A percentile compares a stretch with the other conserved stretches of the same genome.
Conservation (phyloP, 2,797 vertebrate genomes). For the Valencia hispanica region DNA sequence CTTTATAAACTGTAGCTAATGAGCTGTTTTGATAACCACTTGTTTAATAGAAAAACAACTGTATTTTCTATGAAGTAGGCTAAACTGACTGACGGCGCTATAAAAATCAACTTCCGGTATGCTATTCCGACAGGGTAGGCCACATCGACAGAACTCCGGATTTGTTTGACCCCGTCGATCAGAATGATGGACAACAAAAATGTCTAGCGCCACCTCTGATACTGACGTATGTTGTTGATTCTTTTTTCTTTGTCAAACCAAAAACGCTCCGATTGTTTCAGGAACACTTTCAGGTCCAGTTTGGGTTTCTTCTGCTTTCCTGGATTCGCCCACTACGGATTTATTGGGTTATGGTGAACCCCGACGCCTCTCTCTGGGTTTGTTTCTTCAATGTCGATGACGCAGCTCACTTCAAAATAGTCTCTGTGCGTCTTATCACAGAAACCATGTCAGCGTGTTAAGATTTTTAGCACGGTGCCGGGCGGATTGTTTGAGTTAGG, state of each 20-base stretch:
- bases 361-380: background rate
- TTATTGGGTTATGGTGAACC: background rate
- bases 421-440: background rate
- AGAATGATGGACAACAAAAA: too few species aligned
- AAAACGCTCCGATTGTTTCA: background rate
- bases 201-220: too few species aligned
- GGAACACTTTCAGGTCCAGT: background rate
- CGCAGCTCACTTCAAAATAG: background rate
- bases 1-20: too few species aligned
- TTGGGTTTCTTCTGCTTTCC: background rate
- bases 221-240: background rate
- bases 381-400: background rate
- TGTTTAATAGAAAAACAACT: too few species aligned
- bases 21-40: too few species aligned
- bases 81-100: too few species aligned
- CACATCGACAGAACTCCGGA: too few species aligned
- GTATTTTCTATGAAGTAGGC: too few species aligned
- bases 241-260: background rate
- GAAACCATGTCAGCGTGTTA: background rate
- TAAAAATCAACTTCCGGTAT: too few species aligned
- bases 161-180: too few species aligned
- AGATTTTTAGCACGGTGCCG: background rate
- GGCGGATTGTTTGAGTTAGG: background rate
- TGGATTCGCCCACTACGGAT: background rate
- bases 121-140: too few species aligned